Evolutionary conservation across 2,797 vertebrate genomes (phyloP), one percentile per base, ranked within the genome.

Genomic region (Salmo trutta): DNA sequence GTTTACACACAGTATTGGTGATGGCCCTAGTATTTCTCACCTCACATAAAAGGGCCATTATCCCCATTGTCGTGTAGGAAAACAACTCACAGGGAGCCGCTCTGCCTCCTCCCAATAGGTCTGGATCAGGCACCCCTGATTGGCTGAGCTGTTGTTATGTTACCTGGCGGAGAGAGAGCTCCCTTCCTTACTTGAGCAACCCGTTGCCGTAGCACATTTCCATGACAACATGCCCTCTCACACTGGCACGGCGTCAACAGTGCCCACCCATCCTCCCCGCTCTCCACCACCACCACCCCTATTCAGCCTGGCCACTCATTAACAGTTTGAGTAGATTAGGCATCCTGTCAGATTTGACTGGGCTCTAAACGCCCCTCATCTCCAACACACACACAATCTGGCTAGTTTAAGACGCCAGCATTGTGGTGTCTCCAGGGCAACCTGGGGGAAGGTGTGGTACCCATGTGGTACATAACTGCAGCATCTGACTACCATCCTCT

Each of bases 131-230:
- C 67, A 41, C 62, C 71, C 62, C 86, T 90, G 91, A 93, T 93
- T 93, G 92, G 91, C 81, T 84, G 82, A 73, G 77, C 86, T 92
- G 91, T 92, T 91, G 90, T 93, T 90, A 93, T 91, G 90, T 93
- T 90, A 93, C 88, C 93, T 94, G 83, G 81, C 68, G 79, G 78
- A 84, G 86, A 41, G 12, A 36, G 79, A 70, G 78, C n/a, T 89
- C 53, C 79, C 62, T 79, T 67, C 73, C 64, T 53, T 65, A 5
- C 75, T 74, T 1, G 4, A 74, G 74, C 53, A 77, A 27, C 79
- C 68, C 73, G 81, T 84, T 85, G 84, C 83, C 73, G 81, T 78
- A 73, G 79, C 78, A 81, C 73, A 84, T 83, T 85, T 79, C 85
- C 82, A 81, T 88, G 84, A 86, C 87, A 88, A 80, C 81, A 65